phyloP scores from a whole-genome alignment of 2,888 invertebrate species.

The Pyrrhosoma nymphula region DNA sequence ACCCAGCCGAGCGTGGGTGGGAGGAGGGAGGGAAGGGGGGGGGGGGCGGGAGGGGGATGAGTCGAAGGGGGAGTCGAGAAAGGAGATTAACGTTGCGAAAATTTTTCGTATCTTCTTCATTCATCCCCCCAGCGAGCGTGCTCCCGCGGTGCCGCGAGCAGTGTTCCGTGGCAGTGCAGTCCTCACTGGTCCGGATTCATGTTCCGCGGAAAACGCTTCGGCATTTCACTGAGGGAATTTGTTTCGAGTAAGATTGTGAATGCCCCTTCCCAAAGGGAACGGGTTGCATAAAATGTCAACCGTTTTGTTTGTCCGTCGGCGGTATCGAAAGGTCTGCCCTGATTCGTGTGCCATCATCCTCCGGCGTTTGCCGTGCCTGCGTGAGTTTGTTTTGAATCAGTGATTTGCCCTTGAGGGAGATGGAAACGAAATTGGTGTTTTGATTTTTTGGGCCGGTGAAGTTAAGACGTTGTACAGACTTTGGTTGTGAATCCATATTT shows the following conservation, averaged over 20 bases:
- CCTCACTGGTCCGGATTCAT: neutral
- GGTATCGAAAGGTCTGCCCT: neutral
- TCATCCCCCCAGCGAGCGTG: neutral
- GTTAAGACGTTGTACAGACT: too few relatives aligned
- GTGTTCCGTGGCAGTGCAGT: neutral
- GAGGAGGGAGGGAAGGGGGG: neutral
- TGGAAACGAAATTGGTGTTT: too few relatives aligned
- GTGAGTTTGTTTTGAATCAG: too few relatives aligned
- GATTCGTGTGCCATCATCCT: neutral
- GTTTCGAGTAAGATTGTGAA: neutral
- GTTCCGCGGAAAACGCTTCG: neutral
- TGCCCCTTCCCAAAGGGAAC: neutral
- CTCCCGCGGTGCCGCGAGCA: neutral
- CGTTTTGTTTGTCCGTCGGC: neutral
- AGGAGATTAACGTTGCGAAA: slow-evolving; percentile 47
- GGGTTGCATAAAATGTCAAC: neutral
- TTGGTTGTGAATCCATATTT: too few relatives aligned
- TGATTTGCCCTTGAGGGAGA: too few relatives aligned
- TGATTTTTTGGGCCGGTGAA: too few relatives aligned
- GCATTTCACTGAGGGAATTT: neutral
- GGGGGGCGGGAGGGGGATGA: neutral
- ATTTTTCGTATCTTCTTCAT: slow-evolving; percentile 37
- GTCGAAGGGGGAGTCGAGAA: neutral
- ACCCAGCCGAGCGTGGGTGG: neutral
- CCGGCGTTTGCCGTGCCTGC: neutral